Evolutionary conservation across 2,888 invertebrate species (phyloP).

Genomic region (Nomada lathburiana): DNA sequence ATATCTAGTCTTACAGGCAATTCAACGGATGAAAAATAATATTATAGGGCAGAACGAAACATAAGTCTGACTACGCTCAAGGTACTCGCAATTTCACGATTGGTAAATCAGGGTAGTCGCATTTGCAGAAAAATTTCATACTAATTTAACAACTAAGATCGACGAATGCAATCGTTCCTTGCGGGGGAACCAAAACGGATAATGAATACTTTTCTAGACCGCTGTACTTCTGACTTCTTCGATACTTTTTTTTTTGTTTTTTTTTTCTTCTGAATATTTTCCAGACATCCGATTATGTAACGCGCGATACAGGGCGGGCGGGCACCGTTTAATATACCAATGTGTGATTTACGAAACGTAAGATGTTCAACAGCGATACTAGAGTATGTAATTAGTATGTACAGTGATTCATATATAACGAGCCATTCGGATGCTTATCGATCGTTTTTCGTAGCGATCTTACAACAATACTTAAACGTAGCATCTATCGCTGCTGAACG

Average conservation of each 20-base stretch:
- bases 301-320: constrained; percentile 20
- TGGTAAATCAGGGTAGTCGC: constrained; percentile 63
- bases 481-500: constrained; percentile 10
- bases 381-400: constrained; percentile 52
- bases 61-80: constrained; percentile 52
- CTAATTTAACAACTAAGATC: constrained; percentile 22
- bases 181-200: neutral
- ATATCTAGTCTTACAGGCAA: constrained; percentile 51
- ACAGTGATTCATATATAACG: constrained; percentile 16
- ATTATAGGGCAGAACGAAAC: constrained; percentile 14
- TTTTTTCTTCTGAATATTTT: constrained; percentile 41
- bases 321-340: constrained; percentile 35
- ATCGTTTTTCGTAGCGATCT: constrained; percentile 48
- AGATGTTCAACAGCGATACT: constrained; percentile 61
- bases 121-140: constrained; percentile 34
- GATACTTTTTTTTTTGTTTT: constrained; percentile 31
- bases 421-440: constrained; percentile 31
- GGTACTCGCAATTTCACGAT: constrained; percentile 44
- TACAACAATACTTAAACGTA: constrained; percentile 33
- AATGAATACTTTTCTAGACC: constrained; percentile 34
- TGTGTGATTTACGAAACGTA: constrained; percentile 3
- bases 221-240: constrained; percentile 62
- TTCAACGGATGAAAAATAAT: neutral
- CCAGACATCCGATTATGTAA: constrained; percentile 38
- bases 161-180: constrained; percentile 2